Evolutionary conservation across 2,797 vertebrate genomes (phyloP), one percentile per base, ranked within the genome.

Genomic region (Squalus acanthias): DNA sequence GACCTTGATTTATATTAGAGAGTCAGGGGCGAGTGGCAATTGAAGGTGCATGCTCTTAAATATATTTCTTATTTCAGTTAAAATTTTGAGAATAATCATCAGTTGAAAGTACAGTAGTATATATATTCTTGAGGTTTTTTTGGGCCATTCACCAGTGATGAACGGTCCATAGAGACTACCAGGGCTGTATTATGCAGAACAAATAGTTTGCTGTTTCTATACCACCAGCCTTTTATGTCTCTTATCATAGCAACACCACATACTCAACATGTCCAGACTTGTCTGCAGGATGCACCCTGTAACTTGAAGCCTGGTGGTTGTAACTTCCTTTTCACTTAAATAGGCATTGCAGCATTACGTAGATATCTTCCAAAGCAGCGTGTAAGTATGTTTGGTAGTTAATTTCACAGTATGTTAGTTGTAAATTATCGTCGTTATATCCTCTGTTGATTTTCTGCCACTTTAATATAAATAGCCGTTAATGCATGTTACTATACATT

Each of bases 231-330:
- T 87, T 87, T 96, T 96, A 96, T 96, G 53, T 96, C 96, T 96
- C 97, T 97, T 96, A 96, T 97, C 97, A 0, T 97, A 96, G 97
- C 97, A 98, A 97, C 97, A 96, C 0, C 96, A 96, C 95, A 89
- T 91, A 96, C 70, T 95, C 92, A 96, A 96, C 98, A 97, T 97
- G 98, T 97, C 97, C 65, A 96, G 97, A 97, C 98, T 97, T 98
- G 98, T 97, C 97, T 87, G 95, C 96, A 24, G 79, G 92, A 65
- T 95, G 24, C 50, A 95, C 89, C 96, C 97, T 95, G 69, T 26
- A 72, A 67, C 95, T 96, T 74, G 91, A 96, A 96, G 96, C 96
- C 69, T 63, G 1, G 0, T 96, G 91, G 9, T 0, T 92, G 93
- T 63, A 0, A 94, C 92, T 96, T 97, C 96, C 96, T 96, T 96